These are phyloP conservation scores for Coregonus suidteri DNA, from an alignment of 2,797 vertebrate genomes.

Conservation along the genomic window DNA sequence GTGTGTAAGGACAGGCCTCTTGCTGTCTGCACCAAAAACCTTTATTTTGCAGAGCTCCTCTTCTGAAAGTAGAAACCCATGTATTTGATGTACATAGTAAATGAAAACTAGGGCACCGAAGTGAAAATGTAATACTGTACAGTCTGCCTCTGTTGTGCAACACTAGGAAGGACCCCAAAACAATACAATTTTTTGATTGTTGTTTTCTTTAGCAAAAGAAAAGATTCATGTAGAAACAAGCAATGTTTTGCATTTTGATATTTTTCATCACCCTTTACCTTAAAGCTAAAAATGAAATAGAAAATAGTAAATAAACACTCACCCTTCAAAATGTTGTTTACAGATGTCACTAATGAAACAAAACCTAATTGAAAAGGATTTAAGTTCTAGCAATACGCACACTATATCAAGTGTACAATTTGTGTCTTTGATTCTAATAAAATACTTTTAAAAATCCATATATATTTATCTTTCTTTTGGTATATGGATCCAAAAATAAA, in stretches of 20 bases:
- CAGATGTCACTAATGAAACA: conserved; percentile 40
- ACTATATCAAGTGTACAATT: conserved; percentile 79
- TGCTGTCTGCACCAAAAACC: conserved; percentile 59
- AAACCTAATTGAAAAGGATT: conserved; percentile 87
- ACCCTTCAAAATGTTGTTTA: conserved; percentile 65
- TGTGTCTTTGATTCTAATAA: conserved; percentile 78
- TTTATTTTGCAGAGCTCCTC: conserved; percentile 63
- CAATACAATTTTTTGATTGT: conserved; percentile 63
- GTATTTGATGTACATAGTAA: conserved; percentile 65
- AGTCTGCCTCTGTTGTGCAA: conserved; percentile 52
- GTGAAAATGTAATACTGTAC: conserved; percentile 61
- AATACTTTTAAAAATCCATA: conserved; percentile 82
- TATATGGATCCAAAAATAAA: conserved; percentile 77
- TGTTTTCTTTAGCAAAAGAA: conserved; percentile 68
- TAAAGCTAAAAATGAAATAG: conserved; percentile 75
- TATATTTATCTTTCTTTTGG: conserved; percentile 77
- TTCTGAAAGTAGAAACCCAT: conserved; percentile 63
- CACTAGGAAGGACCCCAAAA: conserved; percentile 68
- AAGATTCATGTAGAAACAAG: conserved; percentile 84
- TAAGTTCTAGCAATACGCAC: conserved; percentile 87
- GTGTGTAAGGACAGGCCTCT: conserved; percentile 51
- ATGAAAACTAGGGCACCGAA: conserved; percentile 61
- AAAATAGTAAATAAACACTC: conserved; percentile 35
- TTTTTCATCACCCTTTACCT: conserved; percentile 70
- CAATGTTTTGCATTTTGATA: conserved; percentile 79